These are phyloP conservation scores for Mus minutoides DNA, from an alignment of 2,797 vertebrate species.

Conservation along the genomic window DNA sequence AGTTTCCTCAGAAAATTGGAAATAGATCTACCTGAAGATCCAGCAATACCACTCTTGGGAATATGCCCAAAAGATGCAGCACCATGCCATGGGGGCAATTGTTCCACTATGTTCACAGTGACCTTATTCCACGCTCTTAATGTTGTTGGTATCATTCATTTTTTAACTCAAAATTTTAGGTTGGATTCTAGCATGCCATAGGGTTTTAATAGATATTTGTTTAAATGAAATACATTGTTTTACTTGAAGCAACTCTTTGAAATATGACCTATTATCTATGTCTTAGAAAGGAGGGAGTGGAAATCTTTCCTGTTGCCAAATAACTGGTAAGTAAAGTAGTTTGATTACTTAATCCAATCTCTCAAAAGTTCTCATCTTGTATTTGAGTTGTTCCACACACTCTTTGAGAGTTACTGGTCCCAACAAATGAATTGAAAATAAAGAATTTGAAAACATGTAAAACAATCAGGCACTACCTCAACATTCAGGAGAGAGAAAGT, in stretches of 20 bases:
- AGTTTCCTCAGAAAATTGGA: too few relatives aligned
- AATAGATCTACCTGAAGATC: too few relatives aligned
- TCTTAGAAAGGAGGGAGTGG: constrained; percentile 5
- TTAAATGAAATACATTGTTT: constrained; percentile 29
- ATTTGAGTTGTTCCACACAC: background rate
- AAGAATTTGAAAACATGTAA: constrained; percentile 7
- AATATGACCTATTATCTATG: background rate
- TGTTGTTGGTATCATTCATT: constrained; percentile 28
- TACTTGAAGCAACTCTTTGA: constrained; percentile 23
- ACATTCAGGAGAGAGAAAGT: background rate
- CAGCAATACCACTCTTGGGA: too few relatives aligned
- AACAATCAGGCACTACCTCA: background rate
- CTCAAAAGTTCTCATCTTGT: background rate
- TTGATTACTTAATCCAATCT: constrained; percentile 43
- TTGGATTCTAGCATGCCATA: background rate
- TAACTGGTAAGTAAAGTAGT: constrained; percentile 19
- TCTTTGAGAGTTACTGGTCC: background rate
- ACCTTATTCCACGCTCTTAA: background rate
- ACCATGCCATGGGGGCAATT: too few relatives aligned
- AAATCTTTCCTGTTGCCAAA: background rate
- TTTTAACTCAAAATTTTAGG: constrained; percentile 14
- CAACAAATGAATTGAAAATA: constrained; percentile 2
- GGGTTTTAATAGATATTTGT: background rate
- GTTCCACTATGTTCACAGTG: too few relatives aligned
- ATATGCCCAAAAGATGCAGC: too few relatives aligned